Evolutionary conservation across 2,797 vertebrate genomes (phyloP).

Genomic region (Eulemur mongoz): DNA sequence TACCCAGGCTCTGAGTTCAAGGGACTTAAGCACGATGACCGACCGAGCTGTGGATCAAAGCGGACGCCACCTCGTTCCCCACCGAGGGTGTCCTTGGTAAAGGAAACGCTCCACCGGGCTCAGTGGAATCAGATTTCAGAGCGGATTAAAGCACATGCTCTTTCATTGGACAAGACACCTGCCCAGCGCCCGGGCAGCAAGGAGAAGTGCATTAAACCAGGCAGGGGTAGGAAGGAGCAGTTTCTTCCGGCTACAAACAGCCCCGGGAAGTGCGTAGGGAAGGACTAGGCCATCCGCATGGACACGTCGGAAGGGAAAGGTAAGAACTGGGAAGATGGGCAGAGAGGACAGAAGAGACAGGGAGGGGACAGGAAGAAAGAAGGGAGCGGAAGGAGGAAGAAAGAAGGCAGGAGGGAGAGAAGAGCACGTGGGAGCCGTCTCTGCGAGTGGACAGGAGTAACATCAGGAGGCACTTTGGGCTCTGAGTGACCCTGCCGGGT

Average conservation of each 20-base stretch:
- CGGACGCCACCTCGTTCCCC: not conserved
- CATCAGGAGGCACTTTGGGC: not conserved
- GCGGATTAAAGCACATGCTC: not conserved
- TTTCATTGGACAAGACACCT: not conserved
- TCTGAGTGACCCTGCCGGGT: not conserved
- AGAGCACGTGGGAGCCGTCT: not conserved
- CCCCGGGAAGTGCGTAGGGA: not conserved
- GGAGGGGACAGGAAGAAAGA: not conserved
- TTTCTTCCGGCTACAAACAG: not conserved
- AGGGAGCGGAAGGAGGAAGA: not conserved
- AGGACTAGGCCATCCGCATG: not conserved
- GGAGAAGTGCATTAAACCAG: not conserved
- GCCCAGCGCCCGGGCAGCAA: no score
- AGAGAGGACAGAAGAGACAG: not conserved
- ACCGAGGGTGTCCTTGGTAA: not conserved
- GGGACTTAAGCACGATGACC: constrained; percentile 19
- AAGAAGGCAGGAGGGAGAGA: not conserved
- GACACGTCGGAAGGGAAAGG: not conserved
- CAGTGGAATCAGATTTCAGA: not conserved
- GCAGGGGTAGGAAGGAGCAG: not conserved
- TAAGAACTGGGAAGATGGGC: not conserved
- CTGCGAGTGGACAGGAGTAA: not conserved
- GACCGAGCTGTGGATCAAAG: constrained; percentile 35
- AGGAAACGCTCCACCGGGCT: not conserved
- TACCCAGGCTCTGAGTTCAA: not conserved